Percentiles rank a stretch among this genome's conserved stretches.
Conservation (phyloP, 1,140 invertebrate genomes). For the Aphaenogaster floridana region DNA sequence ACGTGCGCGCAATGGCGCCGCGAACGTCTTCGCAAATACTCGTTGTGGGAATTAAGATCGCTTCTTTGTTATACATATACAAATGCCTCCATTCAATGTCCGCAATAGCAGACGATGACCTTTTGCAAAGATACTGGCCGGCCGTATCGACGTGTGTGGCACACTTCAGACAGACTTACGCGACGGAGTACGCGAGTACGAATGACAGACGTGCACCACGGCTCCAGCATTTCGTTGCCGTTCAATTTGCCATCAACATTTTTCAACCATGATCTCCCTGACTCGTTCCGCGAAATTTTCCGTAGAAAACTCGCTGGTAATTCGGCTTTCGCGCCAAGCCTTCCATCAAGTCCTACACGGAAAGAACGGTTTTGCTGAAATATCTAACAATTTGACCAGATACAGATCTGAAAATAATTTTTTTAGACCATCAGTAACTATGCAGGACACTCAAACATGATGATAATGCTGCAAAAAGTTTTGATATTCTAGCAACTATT, state of each 20-base stretch:
- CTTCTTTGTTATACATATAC: constrained; percentile 67
- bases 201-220: constrained; percentile 8
- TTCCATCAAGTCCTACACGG: background rate
- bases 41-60: constrained; percentile 49
- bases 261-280: background rate
- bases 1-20: background rate
- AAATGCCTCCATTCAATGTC: constrained; percentile 63
- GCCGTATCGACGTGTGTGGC: constrained; percentile 60
- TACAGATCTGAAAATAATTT: too few species aligned
- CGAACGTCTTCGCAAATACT: constrained; percentile 50
- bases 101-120: constrained; percentile 75
- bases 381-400: too few species aligned
- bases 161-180: constrained; percentile 38
- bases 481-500: too few species aligned
- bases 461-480: too few species aligned
- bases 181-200: constrained; percentile 13
- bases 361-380: too few species aligned
- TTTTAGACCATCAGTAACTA: too few species aligned
- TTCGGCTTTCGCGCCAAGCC: background rate
- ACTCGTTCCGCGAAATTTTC: background rate
- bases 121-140: constrained; percentile 68
- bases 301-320: background rate
- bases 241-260: background rate
- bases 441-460: too few species aligned
- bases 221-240: background rate